phyloP scores from a whole-genome alignment of 1,140 invertebrate genomes.

The Babylonia areolata region DNA sequence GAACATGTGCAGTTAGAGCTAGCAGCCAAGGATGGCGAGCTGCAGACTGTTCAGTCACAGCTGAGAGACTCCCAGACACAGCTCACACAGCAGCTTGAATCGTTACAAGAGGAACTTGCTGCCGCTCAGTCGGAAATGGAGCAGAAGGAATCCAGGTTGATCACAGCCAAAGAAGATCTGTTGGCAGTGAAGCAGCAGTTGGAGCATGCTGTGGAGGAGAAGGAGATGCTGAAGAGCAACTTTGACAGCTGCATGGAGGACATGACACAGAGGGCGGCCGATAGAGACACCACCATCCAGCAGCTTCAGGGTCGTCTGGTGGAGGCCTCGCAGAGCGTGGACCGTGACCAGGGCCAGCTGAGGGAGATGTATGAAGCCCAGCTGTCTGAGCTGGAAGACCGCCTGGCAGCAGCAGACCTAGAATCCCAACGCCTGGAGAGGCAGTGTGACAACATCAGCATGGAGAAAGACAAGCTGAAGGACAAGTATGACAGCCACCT shows the following conservation, averaged over 20 bases:
- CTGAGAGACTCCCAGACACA: slow-evolving; percentile 4
- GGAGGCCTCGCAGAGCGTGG: slow-evolving; percentile 39
- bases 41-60: neutral
- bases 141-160: slow-evolving; percentile 40
- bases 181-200: slow-evolving; percentile 32
- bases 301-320: slow-evolving; percentile 38
- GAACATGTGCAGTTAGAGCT: slow-evolving; percentile 24
- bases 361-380: slow-evolving; percentile 50
- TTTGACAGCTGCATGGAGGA: slow-evolving; percentile 56
- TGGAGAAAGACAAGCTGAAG: slow-evolving; percentile 38
- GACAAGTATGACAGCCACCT: slow-evolving; percentile 40
- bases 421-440: slow-evolving; percentile 45
- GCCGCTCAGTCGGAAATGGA: slow-evolving; percentile 39
- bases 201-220: slow-evolving; percentile 44
- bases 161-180: slow-evolving; percentile 35
- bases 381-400: slow-evolving; percentile 49
- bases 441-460: slow-evolving; percentile 1
- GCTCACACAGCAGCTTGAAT: neutral
- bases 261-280: slow-evolving; percentile 40
- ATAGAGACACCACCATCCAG: slow-evolving; percentile 40
- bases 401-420: slow-evolving; percentile 38
- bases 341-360: slow-evolving; percentile 45
- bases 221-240: slow-evolving; percentile 51
- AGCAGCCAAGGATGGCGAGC: slow-evolving; percentile 25
- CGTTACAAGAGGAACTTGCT: slow-evolving; percentile 21